Conservation (phyloP, 2,888 invertebrate species). For the Lordiphosa fenestrarum region DNA sequence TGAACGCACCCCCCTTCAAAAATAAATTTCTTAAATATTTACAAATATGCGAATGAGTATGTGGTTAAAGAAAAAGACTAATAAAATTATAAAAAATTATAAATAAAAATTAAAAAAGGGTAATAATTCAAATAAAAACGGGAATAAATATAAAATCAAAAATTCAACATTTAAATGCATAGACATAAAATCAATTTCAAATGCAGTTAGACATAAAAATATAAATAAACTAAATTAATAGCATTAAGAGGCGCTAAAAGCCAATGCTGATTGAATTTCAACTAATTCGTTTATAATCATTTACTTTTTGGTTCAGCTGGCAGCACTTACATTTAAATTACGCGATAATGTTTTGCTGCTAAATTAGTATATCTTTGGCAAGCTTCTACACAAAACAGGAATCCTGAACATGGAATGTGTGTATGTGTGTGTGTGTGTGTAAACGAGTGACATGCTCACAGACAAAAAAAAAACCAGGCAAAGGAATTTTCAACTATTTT, state of each 20-base stretch:
- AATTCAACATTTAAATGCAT: conserved; percentile 46
- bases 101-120: conserved; percentile 18
- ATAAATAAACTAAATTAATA: conserved; percentile 37
- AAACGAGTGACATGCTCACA: conserved; percentile 30
- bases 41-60: not conserved
- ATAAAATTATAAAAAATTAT: conserved; percentile 19
- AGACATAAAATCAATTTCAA: conserved; percentile 54
- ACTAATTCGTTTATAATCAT: conserved; percentile 1
- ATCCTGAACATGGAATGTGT: conserved; percentile 35
- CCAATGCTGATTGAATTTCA: conserved; percentile 30
- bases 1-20: not conserved
- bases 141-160: conserved; percentile 17
- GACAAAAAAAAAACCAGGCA: conserved; percentile 8
- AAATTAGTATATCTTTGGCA: conserved; percentile 14
- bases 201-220: conserved; percentile 72
- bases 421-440: conserved; percentile 16
- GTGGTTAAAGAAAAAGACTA: conserved; percentile 11
- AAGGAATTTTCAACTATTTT: conserved; percentile 35
- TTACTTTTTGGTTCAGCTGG: conserved; percentile 5
- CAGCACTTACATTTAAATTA: conserved; percentile 8
- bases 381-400: conserved; percentile 62
- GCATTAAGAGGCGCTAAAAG: conserved; percentile 36
- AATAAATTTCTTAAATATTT: conserved; percentile 13
- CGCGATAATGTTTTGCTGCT: conserved; percentile 1
- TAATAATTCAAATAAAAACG: conserved; percentile 15